Evolutionary conservation across 1,140 invertebrate species (phyloP).

Genomic region (Glossosoma conforme): DNA sequence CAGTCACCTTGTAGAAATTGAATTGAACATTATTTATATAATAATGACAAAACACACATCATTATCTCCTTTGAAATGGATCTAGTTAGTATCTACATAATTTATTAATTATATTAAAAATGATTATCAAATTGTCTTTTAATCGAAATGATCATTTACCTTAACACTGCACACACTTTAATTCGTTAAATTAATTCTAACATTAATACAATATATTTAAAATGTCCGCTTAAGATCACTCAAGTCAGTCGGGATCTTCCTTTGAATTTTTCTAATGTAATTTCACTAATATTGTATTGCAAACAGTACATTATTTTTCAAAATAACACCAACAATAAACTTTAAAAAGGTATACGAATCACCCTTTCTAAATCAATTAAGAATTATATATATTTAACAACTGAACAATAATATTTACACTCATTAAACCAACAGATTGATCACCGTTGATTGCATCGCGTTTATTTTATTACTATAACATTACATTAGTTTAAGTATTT

Average conservation of each 20-base stretch:
- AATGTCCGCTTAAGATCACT: too few species aligned
- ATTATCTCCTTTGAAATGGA: too few species aligned
- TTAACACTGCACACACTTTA: neutral
- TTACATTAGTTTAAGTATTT: too few species aligned
- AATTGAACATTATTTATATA: neutral
- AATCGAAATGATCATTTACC: neutral
- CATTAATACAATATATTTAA: neutral
- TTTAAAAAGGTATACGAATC: neutral
- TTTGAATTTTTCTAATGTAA: neutral
- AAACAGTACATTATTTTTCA: neutral
- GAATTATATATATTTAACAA: constrained; percentile 1
- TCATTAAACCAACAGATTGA: constrained; percentile 14
- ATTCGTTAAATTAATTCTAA: neutral
- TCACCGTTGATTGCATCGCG: too few species aligned
- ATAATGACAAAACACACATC: neutral
- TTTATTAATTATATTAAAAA: neutral
- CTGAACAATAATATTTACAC: constrained; percentile 15
- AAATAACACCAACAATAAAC: constrained; percentile 4
- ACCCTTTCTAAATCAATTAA: neutral
- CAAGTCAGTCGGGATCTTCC: neutral
- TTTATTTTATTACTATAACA: too few species aligned
- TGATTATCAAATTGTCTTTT: neutral
- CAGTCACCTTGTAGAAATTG: neutral
- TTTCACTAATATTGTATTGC: constrained; percentile 7
- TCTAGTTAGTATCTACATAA: too few species aligned